phyloP scores from a whole-genome alignment of 2,797 vertebrate species.

The Dallia pectoralis region DNA sequence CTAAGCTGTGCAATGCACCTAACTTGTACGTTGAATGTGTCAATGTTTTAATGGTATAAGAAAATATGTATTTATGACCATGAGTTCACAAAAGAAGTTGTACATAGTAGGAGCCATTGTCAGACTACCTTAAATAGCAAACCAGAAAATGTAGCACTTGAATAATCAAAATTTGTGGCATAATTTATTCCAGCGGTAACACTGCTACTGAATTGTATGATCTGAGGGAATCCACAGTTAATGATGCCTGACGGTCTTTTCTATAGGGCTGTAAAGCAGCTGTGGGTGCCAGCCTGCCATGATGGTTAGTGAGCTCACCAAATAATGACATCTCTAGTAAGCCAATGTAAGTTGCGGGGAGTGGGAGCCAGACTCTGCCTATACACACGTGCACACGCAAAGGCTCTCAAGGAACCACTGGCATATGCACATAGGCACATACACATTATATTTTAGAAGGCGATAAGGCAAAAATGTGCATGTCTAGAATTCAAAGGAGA shows the following conservation, averaged over 20 bases:
- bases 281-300: constrained; percentile 45
- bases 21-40: background rate
- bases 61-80: background rate
- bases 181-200: background rate
- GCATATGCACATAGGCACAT: constrained; percentile 53
- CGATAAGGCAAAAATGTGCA: background rate
- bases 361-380: background rate
- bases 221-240: constrained; percentile 17
- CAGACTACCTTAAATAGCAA: background rate
- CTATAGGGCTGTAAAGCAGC: constrained; percentile 57
- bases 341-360: constrained; percentile 48
- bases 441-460: background rate
- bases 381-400: constrained; percentile 50
- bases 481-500: background rate
- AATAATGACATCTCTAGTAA: constrained; percentile 60
- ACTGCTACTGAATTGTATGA: background rate
- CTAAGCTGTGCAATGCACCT: background rate
- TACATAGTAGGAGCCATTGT: background rate
- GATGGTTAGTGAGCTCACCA: constrained; percentile 48
- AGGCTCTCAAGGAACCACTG: constrained; percentile 62
- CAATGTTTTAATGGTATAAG: background rate
- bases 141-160: background rate
- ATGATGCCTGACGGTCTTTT: constrained; percentile 36
- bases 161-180: background rate
- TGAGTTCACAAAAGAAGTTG: background rate